Evolutionary conservation across 2,797 vertebrate genomes (phyloP).

Genomic region (Falco biarmicus): DNA sequence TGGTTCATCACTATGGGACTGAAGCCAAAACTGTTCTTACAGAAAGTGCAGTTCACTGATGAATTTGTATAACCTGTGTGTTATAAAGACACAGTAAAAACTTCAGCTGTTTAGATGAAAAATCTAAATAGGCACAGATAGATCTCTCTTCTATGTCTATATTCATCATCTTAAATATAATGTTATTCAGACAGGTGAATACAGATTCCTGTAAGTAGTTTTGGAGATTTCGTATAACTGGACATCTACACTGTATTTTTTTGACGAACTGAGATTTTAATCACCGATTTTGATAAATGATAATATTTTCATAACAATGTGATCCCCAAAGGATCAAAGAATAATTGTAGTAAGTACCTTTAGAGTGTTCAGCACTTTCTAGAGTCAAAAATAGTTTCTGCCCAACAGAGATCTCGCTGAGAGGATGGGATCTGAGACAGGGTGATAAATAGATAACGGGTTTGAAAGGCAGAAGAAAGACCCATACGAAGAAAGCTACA

Average conservation of each 20-base stretch:
- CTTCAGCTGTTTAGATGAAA: background rate
- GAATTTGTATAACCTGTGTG: background rate
- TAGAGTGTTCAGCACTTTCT: background rate
- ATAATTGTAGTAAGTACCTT: background rate
- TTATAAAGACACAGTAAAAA: background rate
- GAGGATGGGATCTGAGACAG: background rate
- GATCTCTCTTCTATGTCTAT: background rate
- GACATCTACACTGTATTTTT: background rate
- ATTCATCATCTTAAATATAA: background rate
- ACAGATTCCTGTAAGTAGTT: background rate
- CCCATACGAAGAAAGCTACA: background rate
- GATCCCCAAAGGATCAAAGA: background rate
- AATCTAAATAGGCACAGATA: background rate
- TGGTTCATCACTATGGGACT: background rate
- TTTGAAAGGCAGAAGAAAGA: background rate
- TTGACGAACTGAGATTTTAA: background rate
- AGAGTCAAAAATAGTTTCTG: background rate
- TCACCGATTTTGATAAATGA: background rate
- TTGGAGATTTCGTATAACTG: background rate
- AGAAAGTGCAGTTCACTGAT: background rate
- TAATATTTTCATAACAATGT: background rate
- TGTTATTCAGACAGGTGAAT: background rate
- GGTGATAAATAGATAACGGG: background rate
- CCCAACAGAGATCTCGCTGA: background rate
- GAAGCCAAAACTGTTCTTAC: conserved; percentile 6